phyloP scores from a whole-genome alignment of 2,113 vertebrate genomes.

The Piaya cayana region DNA sequence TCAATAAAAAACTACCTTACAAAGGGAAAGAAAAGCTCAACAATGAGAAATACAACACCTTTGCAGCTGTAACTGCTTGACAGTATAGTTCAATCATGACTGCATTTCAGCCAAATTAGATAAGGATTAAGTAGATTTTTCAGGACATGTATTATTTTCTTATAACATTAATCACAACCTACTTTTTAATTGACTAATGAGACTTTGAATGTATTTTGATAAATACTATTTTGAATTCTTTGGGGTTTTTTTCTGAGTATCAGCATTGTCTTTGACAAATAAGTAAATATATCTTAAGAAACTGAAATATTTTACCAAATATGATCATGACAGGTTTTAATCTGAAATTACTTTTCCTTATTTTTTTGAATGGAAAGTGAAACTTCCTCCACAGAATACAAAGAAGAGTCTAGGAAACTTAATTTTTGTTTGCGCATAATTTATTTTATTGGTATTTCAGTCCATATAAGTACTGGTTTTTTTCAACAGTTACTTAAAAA shows the following conservation, averaged over 20 bases:
- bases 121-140: not conserved
- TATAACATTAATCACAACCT: not conserved
- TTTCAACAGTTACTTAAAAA: not conserved
- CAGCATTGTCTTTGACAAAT: not conserved
- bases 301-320: not conserved
- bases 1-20: not conserved
- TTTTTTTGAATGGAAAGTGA: not conserved
- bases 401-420: not conserved
- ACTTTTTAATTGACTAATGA: not conserved
- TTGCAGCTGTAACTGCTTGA: fast-evolving
- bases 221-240: not conserved
- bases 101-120: not conserved
- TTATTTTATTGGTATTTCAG: not conserved
- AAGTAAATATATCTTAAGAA: not conserved
- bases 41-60: not conserved
- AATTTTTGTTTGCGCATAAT: fast-evolving
- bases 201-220: not conserved
- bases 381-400: not conserved
- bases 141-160: not conserved
- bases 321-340: not conserved
- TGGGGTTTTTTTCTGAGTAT: not conserved
- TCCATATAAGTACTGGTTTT: fast-evolving
- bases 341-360: not conserved
- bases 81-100: not conserved
- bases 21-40: not conserved